phyloP scores from a whole-genome alignment of 2,113 vertebrate genomes.

The Herpailurus yagouaroundi region DNA sequence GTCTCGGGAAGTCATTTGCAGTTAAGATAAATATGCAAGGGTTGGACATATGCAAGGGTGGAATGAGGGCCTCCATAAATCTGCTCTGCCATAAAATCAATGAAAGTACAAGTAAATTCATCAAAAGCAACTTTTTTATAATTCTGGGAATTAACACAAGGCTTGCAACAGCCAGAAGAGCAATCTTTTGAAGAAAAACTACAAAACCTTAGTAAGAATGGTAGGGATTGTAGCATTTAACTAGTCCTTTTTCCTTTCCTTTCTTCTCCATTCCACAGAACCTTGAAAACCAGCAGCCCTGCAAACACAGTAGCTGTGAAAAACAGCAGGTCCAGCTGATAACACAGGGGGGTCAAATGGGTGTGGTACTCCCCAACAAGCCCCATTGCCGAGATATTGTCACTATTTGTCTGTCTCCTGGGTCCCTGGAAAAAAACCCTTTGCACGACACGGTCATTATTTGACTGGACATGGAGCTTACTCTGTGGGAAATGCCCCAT shows the following conservation, averaged over 20 bases:
- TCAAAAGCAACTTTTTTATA: neutral
- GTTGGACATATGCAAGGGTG: neutral
- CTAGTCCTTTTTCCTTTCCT: neutral
- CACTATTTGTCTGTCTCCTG: neutral
- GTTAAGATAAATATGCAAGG: neutral
- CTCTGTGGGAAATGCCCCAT: neutral
- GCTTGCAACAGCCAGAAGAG: neutral
- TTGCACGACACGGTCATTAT: no score
- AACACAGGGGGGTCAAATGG: no score
- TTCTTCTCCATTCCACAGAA: neutral
- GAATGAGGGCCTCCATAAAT: neutral
- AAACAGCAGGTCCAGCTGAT: neutral
- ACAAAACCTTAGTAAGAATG: neutral
- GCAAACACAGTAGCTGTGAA: neutral
- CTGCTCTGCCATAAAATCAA: neutral
- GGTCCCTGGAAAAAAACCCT: neutral
- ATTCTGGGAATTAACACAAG: neutral
- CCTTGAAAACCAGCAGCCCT: neutral
- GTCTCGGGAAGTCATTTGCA: neutral
- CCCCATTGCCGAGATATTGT: neutral
- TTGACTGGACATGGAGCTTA: neutral
- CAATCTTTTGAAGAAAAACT: neutral
- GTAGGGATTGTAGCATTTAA: neutral
- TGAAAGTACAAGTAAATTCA: neutral
- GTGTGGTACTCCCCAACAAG: neutral